phyloP scores from a whole-genome alignment of 1,140 invertebrate genomes.

The Cotesia chilonis region DNA sequence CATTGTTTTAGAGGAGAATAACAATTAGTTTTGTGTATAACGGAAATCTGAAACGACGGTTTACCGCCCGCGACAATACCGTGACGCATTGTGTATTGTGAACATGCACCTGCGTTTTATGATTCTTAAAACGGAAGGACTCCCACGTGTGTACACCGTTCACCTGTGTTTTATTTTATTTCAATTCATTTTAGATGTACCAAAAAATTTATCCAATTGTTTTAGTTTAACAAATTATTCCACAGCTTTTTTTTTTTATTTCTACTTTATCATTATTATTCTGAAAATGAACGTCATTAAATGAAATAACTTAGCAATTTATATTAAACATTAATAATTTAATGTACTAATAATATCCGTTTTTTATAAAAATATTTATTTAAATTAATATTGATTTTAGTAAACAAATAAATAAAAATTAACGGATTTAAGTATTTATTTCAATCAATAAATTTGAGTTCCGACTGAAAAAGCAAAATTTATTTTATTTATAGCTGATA shows the following conservation, averaged over 20 bases:
- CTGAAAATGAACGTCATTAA: no score
- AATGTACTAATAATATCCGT: no score
- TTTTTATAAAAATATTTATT: no score
- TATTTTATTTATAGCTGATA: no score
- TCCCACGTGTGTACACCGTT: slow-evolving; percentile 41
- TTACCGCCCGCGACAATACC: slow-evolving; percentile 26
- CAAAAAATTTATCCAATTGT: background rate
- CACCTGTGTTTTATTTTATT: slow-evolving; percentile 46
- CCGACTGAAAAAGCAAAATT: no score
- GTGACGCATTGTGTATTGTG: slow-evolving; percentile 49
- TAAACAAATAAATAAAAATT: no score
- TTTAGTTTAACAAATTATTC: background rate
- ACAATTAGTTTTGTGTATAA: slow-evolving; percentile 17
- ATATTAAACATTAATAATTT: no score
- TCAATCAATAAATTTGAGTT: no score
- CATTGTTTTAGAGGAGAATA: slow-evolving; percentile 14
- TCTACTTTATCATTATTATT: no score
- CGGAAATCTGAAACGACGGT: slow-evolving; percentile 32
- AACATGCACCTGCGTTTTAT: slow-evolving; percentile 51
- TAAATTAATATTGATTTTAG: no score
- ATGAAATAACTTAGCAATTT: no score
- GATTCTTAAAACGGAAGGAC: slow-evolving; percentile 48
- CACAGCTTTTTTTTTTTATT: background rate
- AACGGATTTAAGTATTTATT: no score
- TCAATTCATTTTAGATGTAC: background rate